Base-by-base conservation (phyloP, 2,888 invertebrate genomes). In the Oscheius sp. region DNA sequence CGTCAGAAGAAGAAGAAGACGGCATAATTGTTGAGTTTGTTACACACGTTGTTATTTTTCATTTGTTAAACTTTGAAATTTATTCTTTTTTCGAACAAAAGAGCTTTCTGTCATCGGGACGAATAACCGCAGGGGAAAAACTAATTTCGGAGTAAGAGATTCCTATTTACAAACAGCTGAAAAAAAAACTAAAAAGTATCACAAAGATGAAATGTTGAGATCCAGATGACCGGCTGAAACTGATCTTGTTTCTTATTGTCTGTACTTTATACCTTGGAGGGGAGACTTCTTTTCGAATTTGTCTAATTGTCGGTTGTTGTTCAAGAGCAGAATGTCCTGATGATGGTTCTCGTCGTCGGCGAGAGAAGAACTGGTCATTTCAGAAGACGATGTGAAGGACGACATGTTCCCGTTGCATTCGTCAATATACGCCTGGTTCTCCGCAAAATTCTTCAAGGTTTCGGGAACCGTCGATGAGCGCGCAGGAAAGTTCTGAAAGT, bases 401-500 rank as follows among this genome's bases (percentile, higher is more conserved):
- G 70, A 73, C 55, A 71, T 11, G 50, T 75, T 75, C n/a, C 75
- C 72, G 42, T 72, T 75, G 50, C 66, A 74, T 42, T 73, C 68
- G 51, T 70, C 74, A 59, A 62, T 5, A 48, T 76, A 32, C 33
- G 47, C 58, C 21, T 57, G 37, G 13, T 68, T 47, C 5, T 58
- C 37, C 32, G 58, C 62, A 48, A 51, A 59, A 53, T 68, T 77
- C 7, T 42, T 42, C 75, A 82, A 74, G n/a, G 86, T 81, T 68
- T 87, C 86, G 33, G 87, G 87, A 42, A 87, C 86, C 2, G 87
- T 87, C 9, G 84, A 85, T 1, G 86, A 87, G 29, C 87, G 76
- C 11, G 81, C 78, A 10, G 85, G 85, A 9, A 76, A 32, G 13
- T 73, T 74, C 77, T 79, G 77, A 71, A 80, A 32, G 5, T 21